Evolutionary conservation across 1,140 invertebrate genomes (phyloP).

Genomic region (Bicyclus anynana): DNA sequence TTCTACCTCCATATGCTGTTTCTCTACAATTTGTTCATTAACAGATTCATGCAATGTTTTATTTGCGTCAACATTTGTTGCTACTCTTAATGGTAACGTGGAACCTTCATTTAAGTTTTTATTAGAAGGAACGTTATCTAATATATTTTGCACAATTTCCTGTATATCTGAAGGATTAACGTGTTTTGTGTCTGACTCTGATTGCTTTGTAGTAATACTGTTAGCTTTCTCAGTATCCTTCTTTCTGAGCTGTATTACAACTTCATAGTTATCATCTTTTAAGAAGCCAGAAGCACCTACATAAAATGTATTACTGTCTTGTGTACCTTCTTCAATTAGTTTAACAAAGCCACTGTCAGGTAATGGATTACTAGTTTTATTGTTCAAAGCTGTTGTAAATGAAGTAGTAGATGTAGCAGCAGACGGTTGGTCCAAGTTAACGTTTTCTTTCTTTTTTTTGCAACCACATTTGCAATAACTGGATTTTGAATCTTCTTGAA

Average conservation of each 20-base stretch:
- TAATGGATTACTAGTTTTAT: conserved; percentile 26
- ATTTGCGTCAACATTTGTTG: neutral
- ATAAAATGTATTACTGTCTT: conserved; percentile 58
- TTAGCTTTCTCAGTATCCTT: conserved; percentile 41
- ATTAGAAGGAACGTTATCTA: neutral
- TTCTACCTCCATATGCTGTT: neutral
- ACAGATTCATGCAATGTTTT: neutral
- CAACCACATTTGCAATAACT: conserved; percentile 27
- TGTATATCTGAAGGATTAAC: neutral
- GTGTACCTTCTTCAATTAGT: conserved; percentile 40
- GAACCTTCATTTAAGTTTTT: neutral
- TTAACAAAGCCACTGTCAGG: conserved; percentile 43
- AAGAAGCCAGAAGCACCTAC: conserved; percentile 60
- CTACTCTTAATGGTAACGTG: neutral
- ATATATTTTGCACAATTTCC: neutral
- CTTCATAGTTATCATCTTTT: conserved; percentile 65
- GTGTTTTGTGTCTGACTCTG: neutral
- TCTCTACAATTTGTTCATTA: neutral
- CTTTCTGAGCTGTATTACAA: conserved; percentile 64
- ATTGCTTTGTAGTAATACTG: neutral
- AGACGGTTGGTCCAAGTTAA: conserved; percentile 24
- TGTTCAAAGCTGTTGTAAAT: conserved; percentile 44
- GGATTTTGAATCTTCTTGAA: conserved; percentile 1
- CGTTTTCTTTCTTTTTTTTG: conserved; percentile 1
- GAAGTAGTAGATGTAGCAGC: conserved; percentile 44